Conservation (phyloP, 2,888 invertebrate genomes). For the Blera fallax region DNA sequence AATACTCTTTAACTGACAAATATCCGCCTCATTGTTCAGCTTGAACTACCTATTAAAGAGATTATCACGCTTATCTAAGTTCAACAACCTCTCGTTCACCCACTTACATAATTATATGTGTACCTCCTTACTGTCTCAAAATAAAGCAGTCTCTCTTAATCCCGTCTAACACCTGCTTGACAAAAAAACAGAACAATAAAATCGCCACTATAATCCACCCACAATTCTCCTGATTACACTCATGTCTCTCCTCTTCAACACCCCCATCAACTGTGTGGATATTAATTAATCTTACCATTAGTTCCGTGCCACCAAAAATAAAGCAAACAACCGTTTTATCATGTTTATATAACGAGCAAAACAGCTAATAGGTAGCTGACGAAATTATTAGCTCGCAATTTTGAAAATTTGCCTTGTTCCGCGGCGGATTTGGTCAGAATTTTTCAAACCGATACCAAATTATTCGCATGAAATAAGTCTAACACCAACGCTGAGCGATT, state of each 20-base stretch:
- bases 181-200: neutral
- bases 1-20: no score
- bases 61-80: neutral
- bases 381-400: neutral
- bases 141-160: neutral
- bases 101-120: no score
- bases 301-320: neutral
- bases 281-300: slow-evolving; percentile 23
- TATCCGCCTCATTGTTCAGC: no score
- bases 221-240: neutral
- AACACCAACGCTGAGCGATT: slow-evolving; percentile 16
- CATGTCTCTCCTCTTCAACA: neutral
- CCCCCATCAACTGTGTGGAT: neutral
- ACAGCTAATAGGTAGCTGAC: neutral
- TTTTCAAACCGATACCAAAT: slow-evolving; percentile 2
- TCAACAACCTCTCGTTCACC: neutral
- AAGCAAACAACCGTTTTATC: neutral
- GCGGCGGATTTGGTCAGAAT: neutral
- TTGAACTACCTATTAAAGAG: no score
- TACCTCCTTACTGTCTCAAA: neutral
- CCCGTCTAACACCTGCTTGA: neutral
- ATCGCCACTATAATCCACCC: slow-evolving; percentile 16
- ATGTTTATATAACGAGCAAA: neutral
- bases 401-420: neutral
- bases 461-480: slow-evolving; percentile 18